Conservation (phyloP, 2,113 vertebrate genomes). For the Myotis brandtii region DNA sequence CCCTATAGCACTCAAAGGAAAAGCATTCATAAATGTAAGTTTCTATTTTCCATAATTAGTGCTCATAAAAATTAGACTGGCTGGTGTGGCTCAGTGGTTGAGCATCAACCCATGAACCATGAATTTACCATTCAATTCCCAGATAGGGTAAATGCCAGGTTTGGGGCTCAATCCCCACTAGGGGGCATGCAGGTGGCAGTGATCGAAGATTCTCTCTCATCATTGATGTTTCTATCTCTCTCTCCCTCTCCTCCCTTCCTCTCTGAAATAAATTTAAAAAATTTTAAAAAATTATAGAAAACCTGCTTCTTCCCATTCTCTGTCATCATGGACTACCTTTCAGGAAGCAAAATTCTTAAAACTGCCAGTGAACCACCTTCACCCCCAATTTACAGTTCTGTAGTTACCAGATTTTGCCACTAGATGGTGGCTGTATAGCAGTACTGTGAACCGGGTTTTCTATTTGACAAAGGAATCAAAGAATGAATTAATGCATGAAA, state of each 20-base stretch:
- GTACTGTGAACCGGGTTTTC: not conserved
- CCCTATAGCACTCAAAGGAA: not conserved
- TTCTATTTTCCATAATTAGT: not conserved
- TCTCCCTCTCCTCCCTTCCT: too few relatives aligned
- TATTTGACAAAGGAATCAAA: constrained; percentile 40
- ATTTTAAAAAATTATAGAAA: not conserved
- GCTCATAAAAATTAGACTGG: not conserved
- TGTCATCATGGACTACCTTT: not conserved
- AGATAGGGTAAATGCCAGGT: too few relatives aligned
- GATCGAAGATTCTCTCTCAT: too few relatives aligned
- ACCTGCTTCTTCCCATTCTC: not conserved
- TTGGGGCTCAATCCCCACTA: too few relatives aligned
- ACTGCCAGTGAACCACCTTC: not conserved
- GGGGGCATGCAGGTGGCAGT: too few relatives aligned
- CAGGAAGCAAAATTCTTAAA: not conserved
- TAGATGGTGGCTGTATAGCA: constrained; percentile 66
- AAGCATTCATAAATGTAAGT: not conserved
- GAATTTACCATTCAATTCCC: too few relatives aligned
- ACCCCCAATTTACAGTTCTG: not conserved
- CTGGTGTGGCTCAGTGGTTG: too few relatives aligned
- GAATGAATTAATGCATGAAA: not conserved
- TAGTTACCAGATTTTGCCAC: constrained; percentile 22
- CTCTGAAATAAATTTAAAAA: too few relatives aligned
- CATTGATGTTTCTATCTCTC: too few relatives aligned
- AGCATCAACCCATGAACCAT: too few relatives aligned